Evolutionary conservation across 2,113 vertebrate genomes (phyloP).

Genomic region (Apaloderma vittatum): DNA sequence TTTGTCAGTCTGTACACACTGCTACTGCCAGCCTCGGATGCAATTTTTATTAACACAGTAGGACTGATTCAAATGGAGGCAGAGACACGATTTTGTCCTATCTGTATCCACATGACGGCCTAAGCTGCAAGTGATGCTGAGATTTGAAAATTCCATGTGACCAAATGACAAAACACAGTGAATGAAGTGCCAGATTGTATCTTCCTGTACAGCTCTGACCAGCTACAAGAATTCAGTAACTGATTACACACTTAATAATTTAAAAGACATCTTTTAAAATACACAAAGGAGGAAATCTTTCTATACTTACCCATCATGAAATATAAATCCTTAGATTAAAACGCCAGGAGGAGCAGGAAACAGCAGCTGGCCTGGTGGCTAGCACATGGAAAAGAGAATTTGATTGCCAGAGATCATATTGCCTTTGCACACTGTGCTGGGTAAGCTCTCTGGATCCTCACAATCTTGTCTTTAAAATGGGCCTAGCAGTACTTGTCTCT

Average conservation of each 20-base stretch:
- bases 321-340: neutral
- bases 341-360: neutral
- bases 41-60: neutral
- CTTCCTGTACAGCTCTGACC: neutral
- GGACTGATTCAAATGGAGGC: neutral
- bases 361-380: neutral
- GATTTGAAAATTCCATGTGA: neutral
- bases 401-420: neutral
- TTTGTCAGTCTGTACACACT: neutral
- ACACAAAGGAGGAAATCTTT: neutral
- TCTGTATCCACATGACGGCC: neutral
- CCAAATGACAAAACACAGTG: neutral
- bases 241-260: neutral
- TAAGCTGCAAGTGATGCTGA: neutral
- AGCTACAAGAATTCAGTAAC: neutral
- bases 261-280: neutral
- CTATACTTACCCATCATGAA: neutral
- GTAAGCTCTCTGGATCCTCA: neutral
- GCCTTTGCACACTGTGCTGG: neutral
- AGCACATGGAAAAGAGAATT: neutral
- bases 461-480: neutral
- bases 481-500: neutral
- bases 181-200: neutral
- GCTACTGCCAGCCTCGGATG: neutral
- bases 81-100: neutral